Conservation (phyloP, 2,888 invertebrate species). For the Hyposoter dolosus region DNA sequence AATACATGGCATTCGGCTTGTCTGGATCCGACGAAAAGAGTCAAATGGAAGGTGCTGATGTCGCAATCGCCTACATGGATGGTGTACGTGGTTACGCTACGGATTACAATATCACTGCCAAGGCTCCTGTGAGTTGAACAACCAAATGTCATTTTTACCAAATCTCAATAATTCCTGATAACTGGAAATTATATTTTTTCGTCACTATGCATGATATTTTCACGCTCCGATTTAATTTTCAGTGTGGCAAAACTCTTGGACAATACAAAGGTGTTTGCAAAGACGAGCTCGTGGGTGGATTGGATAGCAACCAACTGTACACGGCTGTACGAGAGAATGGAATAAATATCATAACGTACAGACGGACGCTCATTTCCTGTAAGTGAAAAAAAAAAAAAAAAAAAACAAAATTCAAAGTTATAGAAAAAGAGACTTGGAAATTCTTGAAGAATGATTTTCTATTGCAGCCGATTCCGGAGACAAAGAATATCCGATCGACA, state of each 20-base stretch:
- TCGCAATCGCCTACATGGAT: constrained; percentile 91
- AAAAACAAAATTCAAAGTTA: neutral
- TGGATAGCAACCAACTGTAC: constrained; percentile 93
- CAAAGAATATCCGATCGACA: constrained; percentile 89
- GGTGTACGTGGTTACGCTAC: constrained; percentile 90
- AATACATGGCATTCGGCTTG: constrained; percentile 96
- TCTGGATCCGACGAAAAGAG: constrained; percentile 90
- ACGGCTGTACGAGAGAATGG: constrained; percentile 90
- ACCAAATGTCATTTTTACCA: neutral
- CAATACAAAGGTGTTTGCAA: constrained; percentile 94
- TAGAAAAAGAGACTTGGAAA: neutral
- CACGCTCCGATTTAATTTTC: constrained; percentile 36
- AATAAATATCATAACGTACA: constrained; percentile 92
- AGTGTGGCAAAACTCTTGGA: constrained; percentile 95
- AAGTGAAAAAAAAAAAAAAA: constrained; percentile 76
- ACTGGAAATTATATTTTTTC: neutral
- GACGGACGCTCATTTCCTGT: constrained; percentile 91
- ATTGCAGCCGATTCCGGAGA: constrained; percentile 91
- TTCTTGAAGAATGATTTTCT: neutral
- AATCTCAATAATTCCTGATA: neutral
- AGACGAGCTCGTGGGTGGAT: constrained; percentile 92
- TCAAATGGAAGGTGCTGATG: constrained; percentile 94
- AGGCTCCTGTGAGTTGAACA: constrained; percentile 89
- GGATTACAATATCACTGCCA: constrained; percentile 94
- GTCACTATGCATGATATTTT: neutral